Percentiles rank a stretch among this genome's conserved stretches.
phyloP scores from a whole-genome alignment of 2,113 vertebrate genomes.

The Corythoichthys haematopterus region DNA sequence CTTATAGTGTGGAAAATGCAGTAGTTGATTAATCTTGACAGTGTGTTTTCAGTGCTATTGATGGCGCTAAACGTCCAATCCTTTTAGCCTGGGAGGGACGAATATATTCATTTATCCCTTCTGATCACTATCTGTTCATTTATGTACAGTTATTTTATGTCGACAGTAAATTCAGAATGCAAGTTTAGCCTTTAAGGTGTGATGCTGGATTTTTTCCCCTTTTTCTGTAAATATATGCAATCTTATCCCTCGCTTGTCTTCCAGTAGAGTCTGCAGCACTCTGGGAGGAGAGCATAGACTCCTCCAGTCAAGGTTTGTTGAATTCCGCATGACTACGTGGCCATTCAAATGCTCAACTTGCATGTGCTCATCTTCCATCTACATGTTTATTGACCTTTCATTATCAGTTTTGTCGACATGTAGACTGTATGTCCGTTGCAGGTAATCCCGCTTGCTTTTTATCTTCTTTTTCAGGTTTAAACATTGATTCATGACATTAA shows the following conservation, averaged over 20 bases:
- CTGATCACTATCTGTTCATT: constrained; percentile 46
- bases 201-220: not conserved
- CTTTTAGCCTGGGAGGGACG: too few relatives aligned
- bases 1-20: too few relatives aligned
- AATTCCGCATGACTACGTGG: constrained; percentile 43
- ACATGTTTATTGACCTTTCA: not conserved
- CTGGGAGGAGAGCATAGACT: constrained; percentile 66
- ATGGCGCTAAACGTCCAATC: too few relatives aligned
- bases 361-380: constrained; percentile 35
- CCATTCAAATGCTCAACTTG: constrained; percentile 10
- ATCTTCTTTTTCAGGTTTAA: constrained; percentile 12
- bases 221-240: not conserved
- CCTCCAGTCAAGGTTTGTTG: constrained; percentile 70
- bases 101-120: constrained; percentile 22
- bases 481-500: constrained; percentile 17
- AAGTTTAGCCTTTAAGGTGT: constrained; percentile 2
- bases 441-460: constrained; percentile 1
- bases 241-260: constrained; percentile 28
- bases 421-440: constrained; percentile 7
- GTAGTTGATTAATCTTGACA: too few relatives aligned
- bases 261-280: constrained; percentile 70
- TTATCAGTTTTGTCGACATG: not conserved
- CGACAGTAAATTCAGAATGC: constrained; percentile 4
- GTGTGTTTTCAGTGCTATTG: too few relatives aligned
- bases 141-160: constrained; percentile 16